Evolutionary conservation across 2,113 vertebrate species (phyloP).

Genomic region (Microcebus ravelobensis): DNA sequence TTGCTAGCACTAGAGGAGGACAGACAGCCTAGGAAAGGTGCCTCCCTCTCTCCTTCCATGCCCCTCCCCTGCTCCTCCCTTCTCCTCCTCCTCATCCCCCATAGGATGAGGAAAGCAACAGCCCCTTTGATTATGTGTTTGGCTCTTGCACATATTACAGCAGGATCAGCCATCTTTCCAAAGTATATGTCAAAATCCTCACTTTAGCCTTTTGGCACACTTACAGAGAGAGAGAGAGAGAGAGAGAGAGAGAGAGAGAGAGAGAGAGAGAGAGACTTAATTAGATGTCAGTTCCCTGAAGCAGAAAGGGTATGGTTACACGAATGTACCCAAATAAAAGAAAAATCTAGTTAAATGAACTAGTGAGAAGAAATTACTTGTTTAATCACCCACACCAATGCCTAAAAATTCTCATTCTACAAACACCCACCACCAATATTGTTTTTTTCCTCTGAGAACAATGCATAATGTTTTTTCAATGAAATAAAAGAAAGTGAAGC

Average conservation of each 20-base stretch:
- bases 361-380: background rate
- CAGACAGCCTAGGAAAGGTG: background rate
- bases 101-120: background rate
- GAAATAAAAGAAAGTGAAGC: constrained; percentile 28
- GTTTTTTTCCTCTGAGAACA: background rate
- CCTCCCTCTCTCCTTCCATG: background rate
- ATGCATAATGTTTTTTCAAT: background rate
- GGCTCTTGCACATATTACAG: background rate
- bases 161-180: background rate
- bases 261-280: background rate
- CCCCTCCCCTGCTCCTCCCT: rapidly evolving
- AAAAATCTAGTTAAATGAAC: background rate
- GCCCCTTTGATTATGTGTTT: background rate
- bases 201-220: background rate
- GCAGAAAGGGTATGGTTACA: background rate
- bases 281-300: background rate
- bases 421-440: background rate
- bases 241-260: background rate
- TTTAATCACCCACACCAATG: background rate
- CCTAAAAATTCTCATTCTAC: background rate
- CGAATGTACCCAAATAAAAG: background rate
- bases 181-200: background rate
- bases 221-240: background rate
- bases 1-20: background rate
- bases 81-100: too few relatives aligned